Base-by-base conservation (phyloP, 2,888 invertebrate genomes). In the Drosophila atripex region DNA sequence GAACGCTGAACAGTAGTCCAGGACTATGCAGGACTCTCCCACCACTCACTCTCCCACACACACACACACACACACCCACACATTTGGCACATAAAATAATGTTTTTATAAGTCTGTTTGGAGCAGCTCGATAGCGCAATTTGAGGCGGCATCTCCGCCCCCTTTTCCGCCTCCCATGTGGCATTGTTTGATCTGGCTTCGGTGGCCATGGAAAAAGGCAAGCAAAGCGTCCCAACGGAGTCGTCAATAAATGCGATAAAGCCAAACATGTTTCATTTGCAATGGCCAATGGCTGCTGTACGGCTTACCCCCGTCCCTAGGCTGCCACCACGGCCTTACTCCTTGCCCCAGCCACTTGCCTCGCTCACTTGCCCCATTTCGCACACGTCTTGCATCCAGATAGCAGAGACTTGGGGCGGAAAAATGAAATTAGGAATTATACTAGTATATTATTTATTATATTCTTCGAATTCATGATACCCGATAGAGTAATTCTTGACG, bases 161-260 rank as follows among this genome's bases (percentile, higher is more conserved):
- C 35, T 39, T 16, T 8, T 11, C 50, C 8, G 28, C 35, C 70
- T 45, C 54, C 53, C 71, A 69, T 18, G 76, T 75, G 76, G 75
- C 79, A 82, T 80, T 80, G 80, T 80, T 80, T 80, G 85, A 80
- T 80, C 80, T 82, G 68, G 66, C 66, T 50, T 38, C 65, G 35
- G 55, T 59, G 70, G 51, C 68, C 12, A 39, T 55, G 50, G 51
- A 32, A 43, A 38, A 53, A 43, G 70, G 69, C 77, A 75, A 69
- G 72, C 80, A 83, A 83, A 75, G 71, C 86, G 82, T 86, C 85
- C 85, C 85, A 73, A 63, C 70, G 85, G 85, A 86, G 85, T 84
- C 85, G 88, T 86, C 88, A 86, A 86, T 86, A 86, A 87, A 88
- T 88, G 77, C 85, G 88, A 86, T 88, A 86, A 88, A 88, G 73